Percentiles rank a stretch among this genome's conserved stretches.
Evolutionary conservation across 2,797 vertebrate species (phyloP).

Genomic region (Eulemur coronatus): DNA sequence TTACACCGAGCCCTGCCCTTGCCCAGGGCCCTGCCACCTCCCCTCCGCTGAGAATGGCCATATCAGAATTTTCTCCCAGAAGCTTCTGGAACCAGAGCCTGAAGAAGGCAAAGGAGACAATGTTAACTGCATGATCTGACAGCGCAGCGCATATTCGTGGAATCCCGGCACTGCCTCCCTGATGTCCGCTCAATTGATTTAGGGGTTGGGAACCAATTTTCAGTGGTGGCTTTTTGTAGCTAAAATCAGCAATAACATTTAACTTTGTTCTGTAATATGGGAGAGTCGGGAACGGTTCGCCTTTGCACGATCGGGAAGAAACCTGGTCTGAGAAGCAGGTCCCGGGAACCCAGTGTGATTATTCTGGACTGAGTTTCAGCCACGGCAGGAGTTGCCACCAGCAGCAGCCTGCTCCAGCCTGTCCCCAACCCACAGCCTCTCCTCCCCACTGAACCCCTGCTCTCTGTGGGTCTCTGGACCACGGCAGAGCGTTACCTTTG

Average conservation of each 20-base stretch:
- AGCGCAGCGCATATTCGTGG: not conserved
- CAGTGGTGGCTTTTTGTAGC: not conserved
- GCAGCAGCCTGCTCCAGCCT: not conserved
- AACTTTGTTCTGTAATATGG: not conserved
- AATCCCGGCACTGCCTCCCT: not conserved
- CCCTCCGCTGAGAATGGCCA: not conserved
- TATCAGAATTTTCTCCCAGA: not conserved
- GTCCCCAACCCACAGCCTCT: not conserved
- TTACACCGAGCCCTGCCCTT: accelerated
- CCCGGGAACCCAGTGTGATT: not conserved
- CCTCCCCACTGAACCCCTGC: not conserved
- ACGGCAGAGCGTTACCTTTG: not conserved
- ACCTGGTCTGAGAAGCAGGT: not conserved
- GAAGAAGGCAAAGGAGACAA: not conserved
- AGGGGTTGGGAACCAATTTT: not conserved
- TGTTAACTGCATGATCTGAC: not conserved
- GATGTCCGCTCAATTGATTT: not conserved
- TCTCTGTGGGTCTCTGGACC: not conserved
- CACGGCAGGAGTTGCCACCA: not conserved
- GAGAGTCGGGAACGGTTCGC: not conserved
- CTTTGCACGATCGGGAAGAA: not conserved
- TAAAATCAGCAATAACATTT: not conserved
- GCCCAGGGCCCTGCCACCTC: not conserved
- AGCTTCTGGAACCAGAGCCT: slow-evolving; percentile 25
- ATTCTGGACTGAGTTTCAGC: not conserved